Evolutionary conservation across 2,797 vertebrate genomes (phyloP).

Genomic region (Siniperca obscura): DNA sequence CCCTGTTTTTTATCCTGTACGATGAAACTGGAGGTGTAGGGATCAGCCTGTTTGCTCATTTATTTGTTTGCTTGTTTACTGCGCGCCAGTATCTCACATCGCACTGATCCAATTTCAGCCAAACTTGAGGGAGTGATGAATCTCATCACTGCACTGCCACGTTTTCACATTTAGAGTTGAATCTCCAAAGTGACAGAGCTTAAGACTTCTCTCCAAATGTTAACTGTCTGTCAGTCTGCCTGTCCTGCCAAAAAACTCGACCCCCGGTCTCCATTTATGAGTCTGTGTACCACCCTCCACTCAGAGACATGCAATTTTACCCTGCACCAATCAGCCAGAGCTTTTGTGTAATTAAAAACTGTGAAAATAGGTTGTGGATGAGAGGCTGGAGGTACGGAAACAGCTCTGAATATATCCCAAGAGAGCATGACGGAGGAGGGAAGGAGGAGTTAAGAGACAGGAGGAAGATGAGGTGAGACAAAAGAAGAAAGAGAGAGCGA

Average conservation of each 20-base stretch:
- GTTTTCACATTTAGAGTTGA: neutral
- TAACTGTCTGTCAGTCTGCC: neutral
- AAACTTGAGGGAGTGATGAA: neutral
- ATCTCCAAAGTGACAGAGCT: neutral
- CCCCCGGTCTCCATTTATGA: neutral
- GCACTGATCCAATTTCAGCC: neutral
- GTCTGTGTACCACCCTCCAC: neutral
- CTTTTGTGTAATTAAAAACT: slow-evolving; percentile 56
- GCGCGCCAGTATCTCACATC: slow-evolving; percentile 1
- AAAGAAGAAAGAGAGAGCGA: neutral
- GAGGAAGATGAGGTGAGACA: slow-evolving; percentile 8
- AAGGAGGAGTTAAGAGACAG: neutral
- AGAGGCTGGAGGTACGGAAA: slow-evolving; percentile 33
- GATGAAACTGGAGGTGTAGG: neutral
- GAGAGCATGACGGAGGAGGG: slow-evolving; percentile 25
- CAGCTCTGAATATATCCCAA: slow-evolving; percentile 7
- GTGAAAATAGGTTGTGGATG: slow-evolving; percentile 25
- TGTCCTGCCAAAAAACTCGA: neutral
- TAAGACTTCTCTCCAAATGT: slow-evolving; percentile 4
- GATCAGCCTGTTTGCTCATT: slow-evolving; percentile 25
- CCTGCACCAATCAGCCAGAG: slow-evolving; percentile 30
- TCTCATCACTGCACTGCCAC: neutral
- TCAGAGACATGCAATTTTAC: neutral
- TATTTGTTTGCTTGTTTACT: slow-evolving; percentile 26
- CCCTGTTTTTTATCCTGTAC: neutral